Evolutionary conservation across 1,140 invertebrate genomes (phyloP).

Genomic region (Drosophila orena): DNA sequence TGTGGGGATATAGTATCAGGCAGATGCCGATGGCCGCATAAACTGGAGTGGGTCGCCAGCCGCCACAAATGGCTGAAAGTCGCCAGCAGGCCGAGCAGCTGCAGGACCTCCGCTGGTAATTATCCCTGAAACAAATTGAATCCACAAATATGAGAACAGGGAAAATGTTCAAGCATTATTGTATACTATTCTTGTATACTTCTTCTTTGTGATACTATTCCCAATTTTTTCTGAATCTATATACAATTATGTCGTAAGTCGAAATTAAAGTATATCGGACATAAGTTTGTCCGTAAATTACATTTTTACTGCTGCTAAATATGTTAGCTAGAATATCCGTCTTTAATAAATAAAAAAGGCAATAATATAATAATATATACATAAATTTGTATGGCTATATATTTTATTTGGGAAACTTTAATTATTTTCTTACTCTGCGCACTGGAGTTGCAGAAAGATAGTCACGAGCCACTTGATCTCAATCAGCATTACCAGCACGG

Average conservation of each 20-base stretch:
- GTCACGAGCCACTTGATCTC: conserved; percentile 83
- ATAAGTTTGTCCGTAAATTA: too few species aligned
- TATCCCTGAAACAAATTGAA: conserved; percentile 58
- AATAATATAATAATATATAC: too few species aligned
- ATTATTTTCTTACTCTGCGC: conserved; percentile 49
- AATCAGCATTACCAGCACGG: conserved; percentile 73
- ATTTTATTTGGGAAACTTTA: too few species aligned
- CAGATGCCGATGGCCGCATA: conserved; percentile 73
- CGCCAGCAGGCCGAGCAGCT: conserved; percentile 70
- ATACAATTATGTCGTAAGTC: too few species aligned
- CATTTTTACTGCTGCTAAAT: too few species aligned
- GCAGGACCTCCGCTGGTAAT: conserved; percentile 51
- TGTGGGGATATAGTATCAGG: conserved; percentile 76
- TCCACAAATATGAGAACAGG: conserved; percentile 6
- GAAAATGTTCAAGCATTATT: background rate
- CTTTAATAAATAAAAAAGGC: too few species aligned
- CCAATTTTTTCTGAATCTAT: too few species aligned
- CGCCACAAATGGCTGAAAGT: conserved; percentile 49
- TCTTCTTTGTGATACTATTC: too few species aligned
- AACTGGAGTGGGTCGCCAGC: conserved; percentile 73
- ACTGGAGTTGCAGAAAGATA: conserved; percentile 75
- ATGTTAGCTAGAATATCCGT: too few species aligned
- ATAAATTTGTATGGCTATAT: too few species aligned
- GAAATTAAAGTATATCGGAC: too few species aligned
- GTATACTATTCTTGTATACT: too few species aligned